Percentiles rank a stretch among this genome's conserved stretches.
Conservation (phyloP, 2,888 invertebrate genomes). For the Drosophila hawaiiensis region DNA sequence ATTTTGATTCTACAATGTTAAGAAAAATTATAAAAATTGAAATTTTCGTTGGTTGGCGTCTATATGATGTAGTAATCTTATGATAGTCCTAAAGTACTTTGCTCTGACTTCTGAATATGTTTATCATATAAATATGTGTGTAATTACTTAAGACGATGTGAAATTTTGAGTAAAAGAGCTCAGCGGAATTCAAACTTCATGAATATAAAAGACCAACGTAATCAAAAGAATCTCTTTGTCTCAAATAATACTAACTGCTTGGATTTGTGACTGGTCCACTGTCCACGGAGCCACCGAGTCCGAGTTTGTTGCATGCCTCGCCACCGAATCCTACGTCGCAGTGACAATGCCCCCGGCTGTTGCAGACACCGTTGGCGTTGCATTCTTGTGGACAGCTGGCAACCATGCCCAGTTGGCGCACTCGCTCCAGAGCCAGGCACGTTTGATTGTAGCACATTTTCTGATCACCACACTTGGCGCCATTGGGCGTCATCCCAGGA, state of each 20-base stretch:
- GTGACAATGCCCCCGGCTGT: slow-evolving; percentile 95
- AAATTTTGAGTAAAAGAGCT: neutral
- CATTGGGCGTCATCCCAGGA: slow-evolving; percentile 98
- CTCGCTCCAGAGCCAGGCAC: slow-evolving; percentile 90
- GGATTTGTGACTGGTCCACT: slow-evolving; percentile 96
- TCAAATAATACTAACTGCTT: slow-evolving; percentile 87
- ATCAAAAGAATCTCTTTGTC: neutral
- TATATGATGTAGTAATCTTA: neutral
- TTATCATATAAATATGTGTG: neutral
- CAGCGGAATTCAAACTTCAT: neutral
- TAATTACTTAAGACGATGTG: neutral
- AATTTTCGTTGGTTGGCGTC: neutral
- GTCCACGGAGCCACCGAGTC: slow-evolving; percentile 95
- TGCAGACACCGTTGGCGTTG: slow-evolving; percentile 94
- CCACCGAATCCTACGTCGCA: slow-evolving; percentile 96
- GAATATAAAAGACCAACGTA: neutral
- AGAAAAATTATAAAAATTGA: neutral
- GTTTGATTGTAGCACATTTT: slow-evolving; percentile 97
- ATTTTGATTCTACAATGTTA: neutral
- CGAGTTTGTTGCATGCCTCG: slow-evolving; percentile 93
- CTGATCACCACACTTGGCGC: slow-evolving; percentile 86
- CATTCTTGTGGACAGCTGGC: slow-evolving; percentile 92
- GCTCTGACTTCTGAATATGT: neutral
- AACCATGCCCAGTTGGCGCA: slow-evolving; percentile 87
- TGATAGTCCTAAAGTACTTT: neutral